A percentile compares a stretch with the other conserved stretches of the same genome.
Evolutionary conservation across 30 jellyfish, hydroid and myxozoan genomes (phyloP).

Genomic region (Turritopsis rubra): DNA sequence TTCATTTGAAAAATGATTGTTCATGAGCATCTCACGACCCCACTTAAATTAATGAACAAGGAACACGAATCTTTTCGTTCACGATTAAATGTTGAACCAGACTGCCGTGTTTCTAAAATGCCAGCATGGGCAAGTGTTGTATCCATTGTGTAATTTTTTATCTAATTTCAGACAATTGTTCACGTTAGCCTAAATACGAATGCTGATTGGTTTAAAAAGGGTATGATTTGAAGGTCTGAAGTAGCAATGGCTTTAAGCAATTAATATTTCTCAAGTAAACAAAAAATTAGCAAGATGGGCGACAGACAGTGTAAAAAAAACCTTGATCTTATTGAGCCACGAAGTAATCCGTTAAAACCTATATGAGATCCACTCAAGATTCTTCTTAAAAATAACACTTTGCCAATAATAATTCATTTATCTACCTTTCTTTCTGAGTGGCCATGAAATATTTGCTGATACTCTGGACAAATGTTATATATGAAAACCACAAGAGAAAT

Average conservation of each 20-base stretch:
- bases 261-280: too few relatives aligned
- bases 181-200: neutral
- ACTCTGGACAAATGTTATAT: neutral
- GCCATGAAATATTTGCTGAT: neutral
- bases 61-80: neutral
- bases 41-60: neutral
- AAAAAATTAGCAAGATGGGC: neutral
- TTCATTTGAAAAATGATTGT: neutral
- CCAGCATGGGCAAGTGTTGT: too few relatives aligned
- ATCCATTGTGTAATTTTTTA: neutral
- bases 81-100: neutral
- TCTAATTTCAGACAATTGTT: neutral
- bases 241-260: neutral
- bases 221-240: too few relatives aligned
- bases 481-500: neutral
- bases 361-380: neutral
- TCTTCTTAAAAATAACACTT: neutral
- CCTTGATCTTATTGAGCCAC: neutral
- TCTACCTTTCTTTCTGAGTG: neutral
- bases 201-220: neutral
- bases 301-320: neutral
- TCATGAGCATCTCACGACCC: neutral
- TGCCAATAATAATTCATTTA: neutral
- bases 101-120: neutral
- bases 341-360: neutral